A percentile compares a stretch with the other conserved stretches of the same genome.
phyloP scores from a whole-genome alignment of 2,888 invertebrate genomes.

The Tetropium fuscum region DNA sequence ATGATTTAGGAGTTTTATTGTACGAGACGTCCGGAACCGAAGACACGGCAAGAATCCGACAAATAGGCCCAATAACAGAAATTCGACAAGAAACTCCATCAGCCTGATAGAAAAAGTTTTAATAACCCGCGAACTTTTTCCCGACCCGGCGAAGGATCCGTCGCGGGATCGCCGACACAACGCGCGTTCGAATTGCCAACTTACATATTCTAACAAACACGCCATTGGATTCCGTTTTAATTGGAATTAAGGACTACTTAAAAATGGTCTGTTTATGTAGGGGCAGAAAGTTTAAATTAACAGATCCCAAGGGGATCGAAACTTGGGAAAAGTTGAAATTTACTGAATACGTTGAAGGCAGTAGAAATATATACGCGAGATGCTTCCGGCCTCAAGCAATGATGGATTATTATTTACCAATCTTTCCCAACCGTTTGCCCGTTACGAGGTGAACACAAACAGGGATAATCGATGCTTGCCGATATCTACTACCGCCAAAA shows the following conservation, averaged over 20 bases:
- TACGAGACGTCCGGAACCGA: neutral
- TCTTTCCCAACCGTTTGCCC: neutral
- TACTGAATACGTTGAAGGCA: neutral
- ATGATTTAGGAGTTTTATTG: slow-evolving; percentile 14
- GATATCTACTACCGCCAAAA: no score
- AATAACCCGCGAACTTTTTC: slow-evolving; percentile 37
- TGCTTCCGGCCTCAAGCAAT: neutral
- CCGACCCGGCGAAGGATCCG: slow-evolving; percentile 15
- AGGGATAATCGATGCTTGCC: no score
- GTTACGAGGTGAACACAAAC: no score
- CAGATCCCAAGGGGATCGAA: slow-evolving; percentile 4
- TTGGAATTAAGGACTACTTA: neutral
- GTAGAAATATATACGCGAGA: neutral
- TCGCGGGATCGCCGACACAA: neutral
- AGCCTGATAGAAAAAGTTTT: slow-evolving; percentile 44
- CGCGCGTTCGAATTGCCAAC: neutral
- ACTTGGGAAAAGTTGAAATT: slow-evolving; percentile 3
- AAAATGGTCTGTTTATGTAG: neutral
- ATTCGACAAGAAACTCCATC: slow-evolving; percentile 32
- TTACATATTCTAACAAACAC: neutral
- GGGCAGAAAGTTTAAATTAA: slow-evolving; percentile 2
- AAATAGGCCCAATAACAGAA: slow-evolving; percentile 43
- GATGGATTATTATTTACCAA: neutral
- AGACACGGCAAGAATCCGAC: slow-evolving; percentile 29
- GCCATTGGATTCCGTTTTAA: neutral